Evolutionary conservation across 2,888 invertebrate species (phyloP), one percentile per base, ranked within the genome.

Genomic region (Oxytorus armatus): DNA sequence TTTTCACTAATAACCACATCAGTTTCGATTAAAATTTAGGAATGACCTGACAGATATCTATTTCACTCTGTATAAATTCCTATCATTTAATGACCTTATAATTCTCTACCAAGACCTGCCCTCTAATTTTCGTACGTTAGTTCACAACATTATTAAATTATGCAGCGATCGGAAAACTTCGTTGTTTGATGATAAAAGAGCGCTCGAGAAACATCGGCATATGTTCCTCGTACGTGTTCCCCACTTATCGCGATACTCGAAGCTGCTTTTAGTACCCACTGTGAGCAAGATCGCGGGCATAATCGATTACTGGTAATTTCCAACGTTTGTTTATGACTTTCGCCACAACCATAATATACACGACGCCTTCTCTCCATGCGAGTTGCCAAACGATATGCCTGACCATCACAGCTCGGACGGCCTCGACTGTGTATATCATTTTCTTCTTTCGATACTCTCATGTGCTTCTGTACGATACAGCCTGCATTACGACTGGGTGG

Each of bases 231-330:
- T 82, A 84, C 77, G 63, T 85, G 84, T 87, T 89, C 89, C 78
- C 86, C 90, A 88, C 89, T 89, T 88, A 89, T 83, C 77, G 83
- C 66, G 77, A 82, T 86, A 89, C 86, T 81, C 82, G 84, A 53
- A 66, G 82, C 79, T 82, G 89, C 90, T 90, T 88, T 89, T 88
- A 89, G 86, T 88, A 77, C 89, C 88, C 82, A 84, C 88, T 87
- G 88, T 61, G 88, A 78, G 70, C 73, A 47, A 42, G 36, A 74
- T 66, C 61, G 25, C 42, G 23, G 33, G 51, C 65, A 72, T 80
- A 79, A 89, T 89, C 85, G 87, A 89, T 89, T 88, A 87, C 86
- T 85, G 81, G 86, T 87, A 85, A 88, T 88, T 88, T 83, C 84
- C 51, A 80, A 82, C 79, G 55, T 72, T 59, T 44, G 61, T n/a